Evolutionary conservation across 2,113 vertebrate genomes (phyloP).

Genomic region (Sterrhoptilus dennistouni): DNA sequence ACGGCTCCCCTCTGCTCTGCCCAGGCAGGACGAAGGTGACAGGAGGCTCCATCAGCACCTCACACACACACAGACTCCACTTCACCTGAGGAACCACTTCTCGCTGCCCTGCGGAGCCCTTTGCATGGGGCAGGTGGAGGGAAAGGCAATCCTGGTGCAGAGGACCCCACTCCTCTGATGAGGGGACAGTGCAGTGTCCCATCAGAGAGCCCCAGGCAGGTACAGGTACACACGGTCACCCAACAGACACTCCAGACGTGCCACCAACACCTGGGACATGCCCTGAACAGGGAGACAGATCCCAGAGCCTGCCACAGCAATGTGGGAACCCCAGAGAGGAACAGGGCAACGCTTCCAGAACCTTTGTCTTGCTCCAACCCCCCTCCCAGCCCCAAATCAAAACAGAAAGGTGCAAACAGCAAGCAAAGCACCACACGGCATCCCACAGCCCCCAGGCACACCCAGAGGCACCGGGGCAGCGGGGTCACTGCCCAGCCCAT

Average conservation of each 20-base stretch:
- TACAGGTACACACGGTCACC: not conserved
- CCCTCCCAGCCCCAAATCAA: not conserved
- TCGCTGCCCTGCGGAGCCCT: not conserved
- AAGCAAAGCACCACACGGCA: not conserved
- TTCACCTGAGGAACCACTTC: not conserved
- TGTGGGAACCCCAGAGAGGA: not conserved
- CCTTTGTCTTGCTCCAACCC: not conserved
- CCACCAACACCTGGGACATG: rapidly evolving
- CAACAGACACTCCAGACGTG: not conserved
- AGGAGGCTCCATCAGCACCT: not conserved
- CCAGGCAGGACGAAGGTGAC: rapidly evolving
- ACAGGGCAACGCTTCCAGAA: rapidly evolving
- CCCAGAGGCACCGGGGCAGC: not conserved
- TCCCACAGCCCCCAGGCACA: rapidly evolving
- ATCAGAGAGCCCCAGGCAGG: not conserved
- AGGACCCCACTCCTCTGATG: no score
- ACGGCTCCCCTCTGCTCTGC: not conserved
- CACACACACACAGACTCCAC: not conserved
- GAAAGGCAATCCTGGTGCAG: not conserved
- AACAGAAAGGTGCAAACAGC: not conserved
- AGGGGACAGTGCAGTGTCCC: no score
- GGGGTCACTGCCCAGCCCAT: not conserved
- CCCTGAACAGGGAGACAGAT: not conserved
- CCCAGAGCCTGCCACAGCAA: rapidly evolving
- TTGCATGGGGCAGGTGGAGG: not conserved